phyloP scores from a whole-genome alignment of 2,113 vertebrate species.

The Poeciliopsis occidentalis region DNA sequence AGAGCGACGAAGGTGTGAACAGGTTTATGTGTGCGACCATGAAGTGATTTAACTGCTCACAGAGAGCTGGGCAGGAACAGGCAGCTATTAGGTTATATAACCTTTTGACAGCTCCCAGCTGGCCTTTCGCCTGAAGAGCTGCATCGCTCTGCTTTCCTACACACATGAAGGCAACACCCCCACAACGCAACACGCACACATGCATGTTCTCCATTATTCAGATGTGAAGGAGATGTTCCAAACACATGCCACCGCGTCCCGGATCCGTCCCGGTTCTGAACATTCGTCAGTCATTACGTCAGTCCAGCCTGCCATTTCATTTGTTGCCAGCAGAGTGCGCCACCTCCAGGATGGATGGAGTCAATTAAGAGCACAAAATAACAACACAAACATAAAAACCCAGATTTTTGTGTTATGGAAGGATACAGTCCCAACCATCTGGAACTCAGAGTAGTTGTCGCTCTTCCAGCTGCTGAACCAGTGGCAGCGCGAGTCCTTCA shows the following conservation, averaged over 20 bases:
- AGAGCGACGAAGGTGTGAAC: neutral
- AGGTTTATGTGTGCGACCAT: neutral
- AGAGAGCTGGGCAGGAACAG: conserved; percentile 15
- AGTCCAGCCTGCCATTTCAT: neutral
- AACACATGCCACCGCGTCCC: too few species aligned
- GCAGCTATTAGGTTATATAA: conserved; percentile 69
- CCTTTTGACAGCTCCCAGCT: conserved; percentile 68
- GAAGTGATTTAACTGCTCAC: neutral
- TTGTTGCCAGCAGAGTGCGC: neutral
- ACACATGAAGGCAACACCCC: neutral
- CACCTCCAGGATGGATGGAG: neutral
- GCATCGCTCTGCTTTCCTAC: conserved; percentile 3
- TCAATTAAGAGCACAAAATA: neutral
- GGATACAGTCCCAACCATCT: conserved; percentile 98
- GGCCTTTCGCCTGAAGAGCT: conserved; percentile 41
- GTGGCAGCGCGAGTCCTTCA: conserved; percentile 94
- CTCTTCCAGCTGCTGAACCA: conserved; percentile 99
- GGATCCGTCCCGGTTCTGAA: too few species aligned
- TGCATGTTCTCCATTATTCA: too few species aligned
- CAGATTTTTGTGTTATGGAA: conserved; percentile 57
- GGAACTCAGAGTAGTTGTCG: conserved; percentile 97
- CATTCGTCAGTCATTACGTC: neutral
- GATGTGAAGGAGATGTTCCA: too few species aligned
- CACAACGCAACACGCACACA: neutral
- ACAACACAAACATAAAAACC: neutral